Evolutionary conservation across 2,113 vertebrate genomes (phyloP).

Genomic region (Notothenia rossii): DNA sequence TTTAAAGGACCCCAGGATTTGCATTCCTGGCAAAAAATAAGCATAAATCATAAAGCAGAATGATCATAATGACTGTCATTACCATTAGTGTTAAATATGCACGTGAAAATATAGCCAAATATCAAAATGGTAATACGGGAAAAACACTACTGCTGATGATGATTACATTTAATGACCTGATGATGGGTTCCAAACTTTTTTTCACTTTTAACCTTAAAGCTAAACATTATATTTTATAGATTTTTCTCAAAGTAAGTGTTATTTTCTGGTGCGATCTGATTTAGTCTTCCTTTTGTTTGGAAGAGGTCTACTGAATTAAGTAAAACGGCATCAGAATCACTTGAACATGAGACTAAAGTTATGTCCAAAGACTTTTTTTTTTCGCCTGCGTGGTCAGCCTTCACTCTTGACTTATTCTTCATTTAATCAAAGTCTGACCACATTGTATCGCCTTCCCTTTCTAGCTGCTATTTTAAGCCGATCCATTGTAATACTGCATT

Average conservation of each 20-base stretch:
- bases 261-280: not conserved
- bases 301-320: not conserved
- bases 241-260: no score
- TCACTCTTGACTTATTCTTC: not conserved
- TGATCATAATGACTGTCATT: conserved; percentile 42
- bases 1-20: not conserved
- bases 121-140: not conserved
- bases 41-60: conserved; percentile 48
- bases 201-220: no score
- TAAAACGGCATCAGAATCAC: not conserved
- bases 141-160: not conserved
- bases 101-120: not conserved
- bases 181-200: no score
- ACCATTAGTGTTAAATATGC: not conserved
- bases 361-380: no score
- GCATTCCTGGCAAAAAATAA: conserved; percentile 35
- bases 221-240: no score
- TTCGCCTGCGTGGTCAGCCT: no score
- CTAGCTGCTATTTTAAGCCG: conserved; percentile 39
- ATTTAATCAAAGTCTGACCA: not conserved
- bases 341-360: not conserved
- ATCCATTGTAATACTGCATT: conserved; percentile 42
- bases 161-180: no score
- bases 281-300: not conserved
- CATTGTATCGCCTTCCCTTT: conserved; percentile 8